Conservation (phyloP, 2,888 invertebrate species). For the Oeneis ivallda region DNA sequence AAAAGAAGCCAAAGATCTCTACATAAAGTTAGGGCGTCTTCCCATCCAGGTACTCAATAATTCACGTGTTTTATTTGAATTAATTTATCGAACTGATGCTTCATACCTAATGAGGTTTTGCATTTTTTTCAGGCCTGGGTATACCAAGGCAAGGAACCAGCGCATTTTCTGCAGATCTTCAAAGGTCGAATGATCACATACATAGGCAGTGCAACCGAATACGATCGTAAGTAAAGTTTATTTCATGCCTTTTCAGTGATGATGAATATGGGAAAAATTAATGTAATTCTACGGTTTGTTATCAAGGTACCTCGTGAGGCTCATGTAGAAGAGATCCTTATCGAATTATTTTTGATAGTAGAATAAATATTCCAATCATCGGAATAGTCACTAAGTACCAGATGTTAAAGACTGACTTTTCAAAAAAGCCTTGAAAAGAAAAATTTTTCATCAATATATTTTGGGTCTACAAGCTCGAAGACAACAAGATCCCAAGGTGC, state of each 20-base stretch:
- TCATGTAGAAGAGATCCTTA: too few species aligned
- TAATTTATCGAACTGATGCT: background rate
- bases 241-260: background rate
- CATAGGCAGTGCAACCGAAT: constrained; percentile 84
- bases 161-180: constrained; percentile 95
- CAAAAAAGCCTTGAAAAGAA: too few species aligned
- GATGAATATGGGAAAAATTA: too few species aligned
- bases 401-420: too few species aligned
- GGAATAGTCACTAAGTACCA: too few species aligned
- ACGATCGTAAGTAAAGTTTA: constrained; percentile 80
- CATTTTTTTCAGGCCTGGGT: constrained; percentile 84
- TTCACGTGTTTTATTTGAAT: background rate
- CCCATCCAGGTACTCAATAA: constrained; percentile 67
- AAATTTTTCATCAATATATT: too few species aligned
- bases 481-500: too few species aligned
- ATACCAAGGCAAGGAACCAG: constrained; percentile 94
- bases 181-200: constrained; percentile 91
- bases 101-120: background rate
- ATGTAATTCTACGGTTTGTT: too few species aligned
- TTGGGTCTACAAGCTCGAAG: too few species aligned
- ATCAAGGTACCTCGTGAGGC: too few species aligned
- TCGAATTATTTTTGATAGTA: too few species aligned
- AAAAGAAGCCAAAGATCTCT: constrained; percentile 82
- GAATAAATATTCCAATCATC: too few species aligned
- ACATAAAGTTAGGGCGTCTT: constrained; percentile 73